phyloP scores from a whole-genome alignment of 2,888 invertebrate genomes.

The Drosophila pseudotakahashii region DNA sequence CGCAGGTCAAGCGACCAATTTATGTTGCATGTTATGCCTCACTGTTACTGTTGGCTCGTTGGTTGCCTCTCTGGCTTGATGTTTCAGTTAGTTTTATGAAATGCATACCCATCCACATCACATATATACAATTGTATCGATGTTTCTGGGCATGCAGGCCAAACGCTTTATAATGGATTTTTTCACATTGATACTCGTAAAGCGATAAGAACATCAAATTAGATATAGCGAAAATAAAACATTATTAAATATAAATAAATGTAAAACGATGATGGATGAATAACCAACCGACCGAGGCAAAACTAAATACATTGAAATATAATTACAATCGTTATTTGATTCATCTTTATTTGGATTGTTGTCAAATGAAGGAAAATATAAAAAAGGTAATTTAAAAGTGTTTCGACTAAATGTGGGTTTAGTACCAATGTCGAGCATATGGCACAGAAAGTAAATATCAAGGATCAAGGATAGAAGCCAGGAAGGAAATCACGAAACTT shows the following conservation, averaged over 20 bases:
- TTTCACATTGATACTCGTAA: conserved; percentile 49
- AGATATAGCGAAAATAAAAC: conserved; percentile 49
- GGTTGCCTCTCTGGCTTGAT: conserved; percentile 28
- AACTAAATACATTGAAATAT: conserved; percentile 66
- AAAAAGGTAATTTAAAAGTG: too few species aligned
- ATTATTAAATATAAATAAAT: conserved; percentile 34
- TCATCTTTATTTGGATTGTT: conserved; percentile 1
- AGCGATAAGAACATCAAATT: conserved; percentile 30
- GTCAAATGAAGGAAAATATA: neutral
- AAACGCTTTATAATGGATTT: conserved; percentile 67
- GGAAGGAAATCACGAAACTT: too few species aligned
- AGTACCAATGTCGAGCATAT: too few species aligned
- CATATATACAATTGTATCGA: neutral
- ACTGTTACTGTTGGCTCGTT: conserved; percentile 45
- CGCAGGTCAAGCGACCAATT: conserved; percentile 64
- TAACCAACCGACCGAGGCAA: conserved; percentile 38
- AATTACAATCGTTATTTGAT: conserved; percentile 17
- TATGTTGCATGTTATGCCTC: conserved; percentile 47
- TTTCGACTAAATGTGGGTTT: too few species aligned
- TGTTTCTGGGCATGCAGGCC: conserved; percentile 12
- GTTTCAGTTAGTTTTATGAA: conserved; percentile 37
- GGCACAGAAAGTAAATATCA: too few species aligned
- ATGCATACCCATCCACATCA: conserved; percentile 7
- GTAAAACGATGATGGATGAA: conserved; percentile 53
- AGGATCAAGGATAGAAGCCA: too few species aligned